Conservation (phyloP, 2,888 invertebrate genomes). For the Platycnemis pennipes region DNA sequence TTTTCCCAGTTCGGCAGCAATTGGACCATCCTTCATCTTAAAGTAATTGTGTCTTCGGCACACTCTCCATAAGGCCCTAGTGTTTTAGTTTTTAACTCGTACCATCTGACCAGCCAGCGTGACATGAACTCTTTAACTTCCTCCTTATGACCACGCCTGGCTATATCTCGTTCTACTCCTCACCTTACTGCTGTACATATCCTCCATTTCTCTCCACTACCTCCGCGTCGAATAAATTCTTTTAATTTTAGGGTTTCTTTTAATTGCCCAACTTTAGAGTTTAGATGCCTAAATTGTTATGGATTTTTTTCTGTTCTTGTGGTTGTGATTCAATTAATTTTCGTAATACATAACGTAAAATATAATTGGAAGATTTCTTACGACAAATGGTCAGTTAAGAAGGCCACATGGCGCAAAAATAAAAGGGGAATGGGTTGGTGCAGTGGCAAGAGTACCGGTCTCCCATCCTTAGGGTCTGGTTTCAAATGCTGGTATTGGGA, state of each 20-base stretch:
- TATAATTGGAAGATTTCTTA: too few species aligned
- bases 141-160: background rate
- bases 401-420: too few species aligned
- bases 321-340: background rate
- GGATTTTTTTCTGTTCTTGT: background rate
- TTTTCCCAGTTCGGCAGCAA: constrained; percentile 30
- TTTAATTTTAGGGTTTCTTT: background rate
- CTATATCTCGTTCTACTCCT: background rate
- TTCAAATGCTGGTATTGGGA: too few species aligned
- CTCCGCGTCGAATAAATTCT: background rate
- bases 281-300: background rate
- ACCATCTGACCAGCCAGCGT: background rate
- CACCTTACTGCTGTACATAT: background rate
- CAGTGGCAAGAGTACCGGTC: too few species aligned
- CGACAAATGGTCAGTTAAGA: too few species aligned
- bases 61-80: background rate
- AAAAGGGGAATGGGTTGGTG: too few species aligned
- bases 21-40: constrained; percentile 46
- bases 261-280: background rate
- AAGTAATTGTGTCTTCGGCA: constrained; percentile 53
- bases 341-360: too few species aligned
- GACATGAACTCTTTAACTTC: background rate
- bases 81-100: background rate
- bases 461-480: too few species aligned
- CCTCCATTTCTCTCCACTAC: background rate